Conservation (phyloP, 2,797 vertebrate species). For the Rhinophrynus dorsalis region DNA sequence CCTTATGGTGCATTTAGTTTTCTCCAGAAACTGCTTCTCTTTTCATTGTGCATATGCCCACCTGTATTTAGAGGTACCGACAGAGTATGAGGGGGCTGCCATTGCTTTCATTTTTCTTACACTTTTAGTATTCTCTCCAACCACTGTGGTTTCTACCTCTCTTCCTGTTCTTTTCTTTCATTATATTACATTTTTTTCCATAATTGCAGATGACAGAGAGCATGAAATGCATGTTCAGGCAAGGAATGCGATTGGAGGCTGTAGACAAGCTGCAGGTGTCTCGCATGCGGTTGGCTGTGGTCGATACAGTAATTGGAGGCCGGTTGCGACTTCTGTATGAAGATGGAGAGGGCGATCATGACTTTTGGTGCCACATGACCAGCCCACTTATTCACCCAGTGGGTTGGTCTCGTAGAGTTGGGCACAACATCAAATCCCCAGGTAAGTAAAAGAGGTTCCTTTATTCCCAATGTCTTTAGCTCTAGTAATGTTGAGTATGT, state of each 20-base stretch:
- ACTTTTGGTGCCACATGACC: conserved; percentile 96
- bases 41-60: too few species aligned
- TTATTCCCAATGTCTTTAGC: too few species aligned
- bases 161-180: too few species aligned
- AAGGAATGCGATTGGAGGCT: conserved; percentile 87
- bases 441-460: conserved; percentile 61
- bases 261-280: conserved; percentile 87
- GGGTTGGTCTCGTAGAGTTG: conserved; percentile 89
- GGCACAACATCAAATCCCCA: conserved; percentile 79
- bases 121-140: too few species aligned
- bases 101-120: too few species aligned
- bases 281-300: conserved; percentile 79
- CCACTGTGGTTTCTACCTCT: too few species aligned
- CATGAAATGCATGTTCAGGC: conserved; percentile 80
- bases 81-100: too few species aligned
- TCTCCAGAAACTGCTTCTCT: too few species aligned
- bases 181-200: conserved; percentile 22
- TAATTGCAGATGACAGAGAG: conserved; percentile 83
- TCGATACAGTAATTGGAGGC: conserved; percentile 82
- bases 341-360: conserved; percentile 75
- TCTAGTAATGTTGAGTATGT: too few species aligned
- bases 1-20: too few species aligned
- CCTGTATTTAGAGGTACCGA: too few species aligned
- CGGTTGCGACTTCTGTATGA: conserved; percentile 85
- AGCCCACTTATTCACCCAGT: conserved; percentile 90